phyloP scores from a whole-genome alignment of 1,140 invertebrate species.

The Nylanderia fulva region DNA sequence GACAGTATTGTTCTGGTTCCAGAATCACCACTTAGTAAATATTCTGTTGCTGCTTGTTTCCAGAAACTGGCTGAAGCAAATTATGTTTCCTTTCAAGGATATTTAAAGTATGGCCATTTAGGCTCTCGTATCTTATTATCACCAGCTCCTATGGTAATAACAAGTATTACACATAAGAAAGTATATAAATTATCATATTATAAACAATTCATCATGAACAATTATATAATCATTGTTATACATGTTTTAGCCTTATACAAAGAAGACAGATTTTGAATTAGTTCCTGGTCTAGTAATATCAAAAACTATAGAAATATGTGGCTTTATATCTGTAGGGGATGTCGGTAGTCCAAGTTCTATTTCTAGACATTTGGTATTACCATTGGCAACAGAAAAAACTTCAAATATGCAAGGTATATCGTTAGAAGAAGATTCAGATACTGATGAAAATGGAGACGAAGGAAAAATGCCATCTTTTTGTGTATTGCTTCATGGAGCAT shows the following conservation, averaged over 20 bases:
- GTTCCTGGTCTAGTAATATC: conserved; percentile 87
- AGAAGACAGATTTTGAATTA: conserved; percentile 89
- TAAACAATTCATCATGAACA: too few species aligned
- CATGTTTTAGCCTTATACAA: conserved; percentile 87
- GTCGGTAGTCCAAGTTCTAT: conserved; percentile 97
- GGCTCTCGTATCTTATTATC: conserved; percentile 91
- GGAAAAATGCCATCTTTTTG: conserved; percentile 95
- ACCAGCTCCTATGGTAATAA: conserved; percentile 90
- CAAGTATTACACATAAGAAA: background rate
- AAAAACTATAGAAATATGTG: conserved; percentile 91
- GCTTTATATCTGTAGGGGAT: conserved; percentile 93
- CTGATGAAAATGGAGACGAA: conserved; percentile 90
- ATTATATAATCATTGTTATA: background rate
- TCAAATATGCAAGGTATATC: conserved; percentile 87
- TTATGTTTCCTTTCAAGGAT: conserved; percentile 92
- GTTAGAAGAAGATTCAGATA: conserved; percentile 87
- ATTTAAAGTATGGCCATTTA: conserved; percentile 92
- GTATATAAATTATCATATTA: background rate
- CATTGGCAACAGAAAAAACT: conserved; percentile 87
- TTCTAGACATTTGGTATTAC: conserved; percentile 95
- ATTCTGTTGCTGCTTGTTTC: conserved; percentile 90
- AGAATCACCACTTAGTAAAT: conserved; percentile 86
- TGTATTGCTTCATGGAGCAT: conserved; percentile 96
- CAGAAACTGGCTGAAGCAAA: conserved; percentile 91
- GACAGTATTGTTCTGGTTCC: conserved; percentile 89